Evolutionary conservation across 1,140 invertebrate genomes (phyloP).

Genomic region (Aleiodes sp.): DNA sequence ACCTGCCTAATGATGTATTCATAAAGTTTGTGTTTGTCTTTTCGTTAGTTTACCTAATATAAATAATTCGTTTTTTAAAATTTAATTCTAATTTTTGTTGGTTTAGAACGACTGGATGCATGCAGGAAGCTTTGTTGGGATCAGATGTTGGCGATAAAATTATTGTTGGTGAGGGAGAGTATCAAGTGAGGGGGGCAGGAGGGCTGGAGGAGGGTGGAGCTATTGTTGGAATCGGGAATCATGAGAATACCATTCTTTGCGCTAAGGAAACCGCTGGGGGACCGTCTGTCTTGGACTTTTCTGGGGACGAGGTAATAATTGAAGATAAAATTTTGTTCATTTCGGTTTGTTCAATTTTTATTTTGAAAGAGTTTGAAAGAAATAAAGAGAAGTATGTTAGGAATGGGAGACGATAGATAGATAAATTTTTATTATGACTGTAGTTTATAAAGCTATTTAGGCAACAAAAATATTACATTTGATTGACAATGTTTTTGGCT

Average conservation of each 20-base stretch:
- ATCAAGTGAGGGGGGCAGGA: conserved; percentile 58
- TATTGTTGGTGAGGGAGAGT: conserved; percentile 60
- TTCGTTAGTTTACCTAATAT: neutral
- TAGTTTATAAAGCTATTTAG: too few species aligned
- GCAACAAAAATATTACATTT: too few species aligned
- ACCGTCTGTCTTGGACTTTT: conserved; percentile 59
- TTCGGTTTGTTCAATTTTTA: conserved; percentile 11
- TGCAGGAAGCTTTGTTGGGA: conserved; percentile 64
- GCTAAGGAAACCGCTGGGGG: conserved; percentile 51
- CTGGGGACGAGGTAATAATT: conserved; percentile 50
- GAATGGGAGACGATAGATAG: too few species aligned
- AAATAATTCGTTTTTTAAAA: neutral
- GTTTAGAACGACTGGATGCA: conserved; percentile 54
- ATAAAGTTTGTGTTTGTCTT: conserved; percentile 47
- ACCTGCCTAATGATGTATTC: conserved; percentile 53
- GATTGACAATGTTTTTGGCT: too few species aligned
- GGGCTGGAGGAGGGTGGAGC: conserved; percentile 65
- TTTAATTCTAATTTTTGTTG: conserved; percentile 14
- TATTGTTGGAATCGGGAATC: conserved; percentile 58
- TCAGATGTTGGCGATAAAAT: conserved; percentile 61
- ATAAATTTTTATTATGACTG: too few species aligned
- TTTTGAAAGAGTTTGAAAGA: neutral
- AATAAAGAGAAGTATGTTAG: too few species aligned
- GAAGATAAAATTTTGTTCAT: conserved; percentile 14
- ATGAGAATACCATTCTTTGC: conserved; percentile 45